Conservation (phyloP, 2,797 vertebrate species). For the Enteromius afrohamiltoni region DNA sequence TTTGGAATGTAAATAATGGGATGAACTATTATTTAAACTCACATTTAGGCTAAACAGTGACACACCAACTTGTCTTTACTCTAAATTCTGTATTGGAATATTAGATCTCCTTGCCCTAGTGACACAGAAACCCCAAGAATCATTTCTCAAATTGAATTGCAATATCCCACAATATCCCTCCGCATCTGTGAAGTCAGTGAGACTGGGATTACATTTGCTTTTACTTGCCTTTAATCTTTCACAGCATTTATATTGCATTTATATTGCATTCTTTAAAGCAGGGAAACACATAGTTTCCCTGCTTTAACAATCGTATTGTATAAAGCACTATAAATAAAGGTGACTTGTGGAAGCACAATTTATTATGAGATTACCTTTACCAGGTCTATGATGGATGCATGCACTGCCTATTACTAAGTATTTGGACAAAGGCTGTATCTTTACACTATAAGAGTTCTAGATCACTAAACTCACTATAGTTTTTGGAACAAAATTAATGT, state of each 20-base stretch:
- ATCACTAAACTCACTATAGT: background rate
- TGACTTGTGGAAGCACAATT: background rate
- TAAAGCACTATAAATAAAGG: background rate
- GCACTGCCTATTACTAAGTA: background rate
- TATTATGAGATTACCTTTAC: background rate
- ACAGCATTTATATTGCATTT: conserved; percentile 68
- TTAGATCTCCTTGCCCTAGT: background rate
- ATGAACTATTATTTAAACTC: background rate
- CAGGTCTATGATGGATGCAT: background rate
- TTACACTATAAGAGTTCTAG: background rate
- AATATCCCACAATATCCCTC: conserved; percentile 38
- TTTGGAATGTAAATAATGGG: background rate
- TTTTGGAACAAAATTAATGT: background rate
- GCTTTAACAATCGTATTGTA: background rate
- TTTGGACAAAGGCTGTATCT: background rate
- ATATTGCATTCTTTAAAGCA: too few relatives aligned
- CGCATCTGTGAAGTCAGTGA: conserved; percentile 60
- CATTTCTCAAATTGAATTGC: conserved; percentile 48
- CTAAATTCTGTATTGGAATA: background rate
- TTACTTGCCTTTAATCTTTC: conserved; percentile 70
- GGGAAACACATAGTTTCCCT: background rate
- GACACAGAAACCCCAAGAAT: conserved; percentile 19
- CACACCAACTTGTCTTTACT: background rate
- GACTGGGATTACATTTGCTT: conserved; percentile 69
- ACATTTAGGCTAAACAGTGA: background rate